Base-by-base conservation (phyloP, 2,797 vertebrate species). In the Selene dorsalis region DNA sequence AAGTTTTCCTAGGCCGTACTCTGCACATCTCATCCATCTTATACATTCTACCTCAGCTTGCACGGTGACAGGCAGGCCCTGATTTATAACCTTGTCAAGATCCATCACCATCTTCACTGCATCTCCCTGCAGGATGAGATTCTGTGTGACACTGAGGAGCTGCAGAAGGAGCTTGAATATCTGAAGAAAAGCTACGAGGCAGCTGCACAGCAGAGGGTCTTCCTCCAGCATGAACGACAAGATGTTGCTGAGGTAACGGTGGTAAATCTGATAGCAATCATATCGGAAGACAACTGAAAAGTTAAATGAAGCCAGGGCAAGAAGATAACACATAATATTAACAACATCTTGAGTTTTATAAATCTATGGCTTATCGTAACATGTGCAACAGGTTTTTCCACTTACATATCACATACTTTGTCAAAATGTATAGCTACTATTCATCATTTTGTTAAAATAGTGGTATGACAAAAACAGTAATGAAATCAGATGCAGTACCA, bases 111-210 rank as follows among this genome's bases (percentile, higher is more conserved):
- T 81, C 18, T 71, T 64, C 56, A 17, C 66, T 18, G 79, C 75
- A 20, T 89, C 82, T 87, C 41, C 12, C 55, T 84, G 70, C 84
- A 96, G 95, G 94, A 93, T 69, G 82, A 90, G 69, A 93, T 93
- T 72, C 69, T 94, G 68, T 80, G 85, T 28, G 85, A 92, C 71
- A 85, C 84, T 0, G 77, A 91, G 58, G 76, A 87, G 61, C 83
- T 94, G 73, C 90, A 81, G 63, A 90, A 75, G 65, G 90, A 94
- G 78, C 87, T 95, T 4, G 77, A 82, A 17, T 12, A 14, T 86
- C 80, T 94, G 78, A 86, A 90, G 81, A 73, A 63, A 18, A 75
- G 87, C 63, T 90, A 87, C 1, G 89, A 94, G 69, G 80, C 90
- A 59, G 88, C 70, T 2, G 79, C 84, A 13, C 79, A 92, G 80